Evolutionary conservation across 2,113 vertebrate genomes (phyloP).

Genomic region (Scolopax mira): DNA sequence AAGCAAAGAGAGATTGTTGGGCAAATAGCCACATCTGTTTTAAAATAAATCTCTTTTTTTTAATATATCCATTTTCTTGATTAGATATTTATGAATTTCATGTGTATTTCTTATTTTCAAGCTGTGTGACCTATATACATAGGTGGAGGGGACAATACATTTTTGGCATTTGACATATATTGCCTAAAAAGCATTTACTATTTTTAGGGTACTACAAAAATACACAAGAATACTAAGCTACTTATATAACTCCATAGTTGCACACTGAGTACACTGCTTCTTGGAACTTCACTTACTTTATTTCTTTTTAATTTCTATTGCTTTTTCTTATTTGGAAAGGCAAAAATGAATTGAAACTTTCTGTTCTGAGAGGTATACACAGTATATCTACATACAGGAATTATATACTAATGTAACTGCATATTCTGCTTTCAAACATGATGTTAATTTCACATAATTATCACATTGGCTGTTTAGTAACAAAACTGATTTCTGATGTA

Average conservation of each 20-base stretch:
- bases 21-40: not conserved
- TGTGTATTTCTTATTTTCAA: not conserved
- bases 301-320: not conserved
- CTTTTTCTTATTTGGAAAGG: not conserved
- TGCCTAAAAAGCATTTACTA: not conserved
- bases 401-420: not conserved
- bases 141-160: not conserved
- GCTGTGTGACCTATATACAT: not conserved
- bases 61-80: not conserved
- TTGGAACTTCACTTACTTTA: not conserved
- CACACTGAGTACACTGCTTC: accelerated
- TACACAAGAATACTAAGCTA: not conserved
- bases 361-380: not conserved
- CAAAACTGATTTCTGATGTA: not conserved
- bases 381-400: not conserved
- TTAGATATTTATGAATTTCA: not conserved
- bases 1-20: not conserved
- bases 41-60: not conserved
- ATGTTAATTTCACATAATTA: not conserved
- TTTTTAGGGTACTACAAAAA: not conserved
- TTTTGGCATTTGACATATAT: not conserved
- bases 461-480: not conserved
- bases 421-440: not conserved
- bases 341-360: not conserved
- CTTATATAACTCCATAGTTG: not conserved